A percentile compares a stretch with the other conserved stretches of the same genome.
Conservation (phyloP, 2,888 invertebrate species). For the Perizoma affinitatum region DNA sequence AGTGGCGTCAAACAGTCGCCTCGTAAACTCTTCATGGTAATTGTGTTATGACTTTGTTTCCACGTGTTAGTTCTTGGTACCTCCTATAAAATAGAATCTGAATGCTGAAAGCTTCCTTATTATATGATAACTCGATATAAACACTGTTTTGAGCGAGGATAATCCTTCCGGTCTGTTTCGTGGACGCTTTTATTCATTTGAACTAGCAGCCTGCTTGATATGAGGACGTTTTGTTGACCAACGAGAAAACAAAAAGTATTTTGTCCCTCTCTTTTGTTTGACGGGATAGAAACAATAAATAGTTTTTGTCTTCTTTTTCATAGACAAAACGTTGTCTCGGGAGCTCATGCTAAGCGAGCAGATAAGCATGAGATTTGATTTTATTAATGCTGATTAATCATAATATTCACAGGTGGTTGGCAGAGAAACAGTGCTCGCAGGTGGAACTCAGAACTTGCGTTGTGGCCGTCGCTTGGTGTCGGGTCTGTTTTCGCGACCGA, state of each 20-base stretch:
- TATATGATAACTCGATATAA: constrained; percentile 8
- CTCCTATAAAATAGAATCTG: constrained; percentile 7
- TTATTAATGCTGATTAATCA: constrained; percentile 3
- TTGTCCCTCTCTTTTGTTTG: too few species aligned
- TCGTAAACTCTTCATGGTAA: constrained; percentile 46
- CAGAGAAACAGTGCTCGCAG: constrained; percentile 92
- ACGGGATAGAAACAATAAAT: too few species aligned
- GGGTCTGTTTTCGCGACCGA: constrained; percentile 92
- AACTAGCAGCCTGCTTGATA: too few species aligned
- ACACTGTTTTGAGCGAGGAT: background rate
- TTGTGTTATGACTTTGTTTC: constrained; percentile 48
- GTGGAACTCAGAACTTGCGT: constrained; percentile 69
- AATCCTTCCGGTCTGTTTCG: too few species aligned
- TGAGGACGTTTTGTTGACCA: too few species aligned
- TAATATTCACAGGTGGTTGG: constrained; percentile 90
- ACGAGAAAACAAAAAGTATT: too few species aligned
- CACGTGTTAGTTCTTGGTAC: constrained; percentile 29
- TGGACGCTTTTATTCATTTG: too few species aligned
- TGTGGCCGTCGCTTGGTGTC: constrained; percentile 89
- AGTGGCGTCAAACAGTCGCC: constrained; percentile 44
- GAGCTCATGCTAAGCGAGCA: too few species aligned
- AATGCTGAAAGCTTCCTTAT: constrained; percentile 11
- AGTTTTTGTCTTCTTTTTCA: too few species aligned
- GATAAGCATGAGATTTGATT: too few species aligned
- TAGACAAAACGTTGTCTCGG: too few species aligned